Conservation (phyloP, 2,113 vertebrate genomes). For the Actenoides hombroni region DNA sequence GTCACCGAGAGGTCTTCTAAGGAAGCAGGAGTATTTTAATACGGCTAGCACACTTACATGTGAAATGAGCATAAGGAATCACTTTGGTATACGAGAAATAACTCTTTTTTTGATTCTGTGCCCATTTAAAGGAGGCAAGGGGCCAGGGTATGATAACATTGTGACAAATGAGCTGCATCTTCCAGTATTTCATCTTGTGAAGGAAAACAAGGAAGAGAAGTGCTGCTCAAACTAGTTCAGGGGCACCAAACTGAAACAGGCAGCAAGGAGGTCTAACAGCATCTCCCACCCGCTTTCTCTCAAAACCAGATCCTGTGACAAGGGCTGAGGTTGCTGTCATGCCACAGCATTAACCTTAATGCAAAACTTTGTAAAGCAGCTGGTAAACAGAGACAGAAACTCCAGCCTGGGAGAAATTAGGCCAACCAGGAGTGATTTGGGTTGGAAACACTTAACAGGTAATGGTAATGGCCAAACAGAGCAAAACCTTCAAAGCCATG, state of each 20-base stretch:
- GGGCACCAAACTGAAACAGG: not conserved
- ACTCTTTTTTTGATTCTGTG: conserved; percentile 31
- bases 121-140: conserved; percentile 29
- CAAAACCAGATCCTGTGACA: not conserved
- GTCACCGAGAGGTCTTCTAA: not conserved
- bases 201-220: conserved; percentile 14
- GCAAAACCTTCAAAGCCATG: not conserved
- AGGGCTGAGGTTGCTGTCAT: not conserved
- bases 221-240: not conserved
- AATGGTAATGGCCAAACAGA: not conserved
- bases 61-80: conserved; percentile 11
- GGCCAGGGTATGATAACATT: not conserved
- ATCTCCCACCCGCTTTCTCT: not conserved
- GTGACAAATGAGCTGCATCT: conserved; percentile 20
- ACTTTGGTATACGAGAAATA: not conserved
- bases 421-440: not conserved
- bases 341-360: not conserved
- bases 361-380: not conserved
- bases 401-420: not conserved
- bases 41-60: conserved; percentile 1
- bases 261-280: not conserved
- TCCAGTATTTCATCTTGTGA: not conserved
- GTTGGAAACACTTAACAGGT: not conserved
- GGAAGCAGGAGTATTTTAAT: conserved; percentile 28
- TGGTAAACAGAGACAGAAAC: not conserved